phyloP scores from a whole-genome alignment of 2,113 vertebrate species.

The Cynopterus brachyotis region DNA sequence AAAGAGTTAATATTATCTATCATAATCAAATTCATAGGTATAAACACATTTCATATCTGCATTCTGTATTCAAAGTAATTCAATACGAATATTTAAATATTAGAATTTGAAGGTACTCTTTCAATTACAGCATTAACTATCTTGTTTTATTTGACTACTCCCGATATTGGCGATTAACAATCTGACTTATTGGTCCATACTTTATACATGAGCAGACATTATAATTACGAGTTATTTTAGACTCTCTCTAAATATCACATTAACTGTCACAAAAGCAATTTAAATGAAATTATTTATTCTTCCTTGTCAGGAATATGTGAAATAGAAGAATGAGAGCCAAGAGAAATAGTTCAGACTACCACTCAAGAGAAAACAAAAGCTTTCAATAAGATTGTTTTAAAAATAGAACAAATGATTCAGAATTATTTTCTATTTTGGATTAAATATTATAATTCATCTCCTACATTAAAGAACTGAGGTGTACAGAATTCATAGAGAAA shows the following conservation, averaged over 20 bases:
- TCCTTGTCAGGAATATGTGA: not conserved
- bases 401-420: not conserved
- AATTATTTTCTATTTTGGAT: not conserved
- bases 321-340: not conserved
- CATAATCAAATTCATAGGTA: not conserved
- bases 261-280: not conserved
- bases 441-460: not conserved
- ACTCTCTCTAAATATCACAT: not conserved
- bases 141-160: conserved; percentile 10
- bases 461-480: not conserved
- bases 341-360: not conserved
- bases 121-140: not conserved
- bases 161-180: conserved; percentile 38
- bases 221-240: conserved; percentile 7
- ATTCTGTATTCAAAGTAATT: not conserved
- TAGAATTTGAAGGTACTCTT: not conserved
- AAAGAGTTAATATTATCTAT: not conserved
- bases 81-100: conserved; percentile 2
- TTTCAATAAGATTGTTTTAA: conserved; percentile 24
- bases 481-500: conserved; percentile 7
- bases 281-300: conserved; percentile 21
- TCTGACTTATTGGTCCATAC: not conserved
- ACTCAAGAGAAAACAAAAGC: conserved; percentile 26
- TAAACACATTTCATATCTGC: conserved; percentile 9
- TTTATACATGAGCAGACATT: conserved; percentile 1